A percentile compares a stretch with the other conserved stretches of the same genome.
These are phyloP conservation scores for Agrilus cyanescens DNA, from an alignment of 2,888 invertebrate species.

Conservation along the genomic window DNA sequence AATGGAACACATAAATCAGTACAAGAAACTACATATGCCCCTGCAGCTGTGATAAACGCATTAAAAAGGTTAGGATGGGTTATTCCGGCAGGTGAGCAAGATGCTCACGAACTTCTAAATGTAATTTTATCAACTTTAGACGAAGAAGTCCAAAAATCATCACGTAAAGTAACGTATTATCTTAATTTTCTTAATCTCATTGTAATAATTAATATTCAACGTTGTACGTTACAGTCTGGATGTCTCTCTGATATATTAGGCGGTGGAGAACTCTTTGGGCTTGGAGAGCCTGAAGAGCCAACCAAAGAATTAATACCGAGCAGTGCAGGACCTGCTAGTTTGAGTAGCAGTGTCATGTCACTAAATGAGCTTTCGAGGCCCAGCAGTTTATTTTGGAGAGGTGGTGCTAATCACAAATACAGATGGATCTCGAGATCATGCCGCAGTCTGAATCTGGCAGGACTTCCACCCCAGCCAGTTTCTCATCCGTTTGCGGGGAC, in stretches of 20 bases:
- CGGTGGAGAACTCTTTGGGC: slow-evolving; percentile 36
- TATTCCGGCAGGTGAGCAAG: slow-evolving; percentile 82
- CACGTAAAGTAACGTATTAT: slow-evolving; percentile 40
- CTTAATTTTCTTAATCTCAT: background rate
- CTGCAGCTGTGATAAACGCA: slow-evolving; percentile 59
- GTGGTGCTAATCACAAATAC: slow-evolving; percentile 28
- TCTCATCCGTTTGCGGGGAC: slow-evolving; percentile 64
- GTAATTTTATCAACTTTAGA: slow-evolving; percentile 81
- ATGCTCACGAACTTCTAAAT: slow-evolving; percentile 88
- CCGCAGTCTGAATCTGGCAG: slow-evolving; percentile 39
- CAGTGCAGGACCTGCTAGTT: slow-evolving; percentile 22
- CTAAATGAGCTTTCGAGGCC: slow-evolving; percentile 33
- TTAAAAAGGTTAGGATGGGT: slow-evolving; percentile 72
- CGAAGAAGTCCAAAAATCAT: slow-evolving; percentile 60
- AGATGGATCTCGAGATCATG: slow-evolving; percentile 39
- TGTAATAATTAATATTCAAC: background rate
- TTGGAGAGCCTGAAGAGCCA: slow-evolving; percentile 35
- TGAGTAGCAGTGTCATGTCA: slow-evolving; percentile 33
- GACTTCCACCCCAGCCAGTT: slow-evolving; percentile 38
- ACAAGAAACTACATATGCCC: slow-evolving; percentile 48
- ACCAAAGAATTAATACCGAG: slow-evolving; percentile 16
- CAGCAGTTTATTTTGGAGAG: slow-evolving; percentile 28
- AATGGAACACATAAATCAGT: slow-evolving; percentile 61
- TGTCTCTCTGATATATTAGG: slow-evolving; percentile 66
- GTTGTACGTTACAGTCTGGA: slow-evolving; percentile 40